phyloP scores from a whole-genome alignment of 2,797 vertebrate genomes.

The Anomalospiza imberbis region DNA sequence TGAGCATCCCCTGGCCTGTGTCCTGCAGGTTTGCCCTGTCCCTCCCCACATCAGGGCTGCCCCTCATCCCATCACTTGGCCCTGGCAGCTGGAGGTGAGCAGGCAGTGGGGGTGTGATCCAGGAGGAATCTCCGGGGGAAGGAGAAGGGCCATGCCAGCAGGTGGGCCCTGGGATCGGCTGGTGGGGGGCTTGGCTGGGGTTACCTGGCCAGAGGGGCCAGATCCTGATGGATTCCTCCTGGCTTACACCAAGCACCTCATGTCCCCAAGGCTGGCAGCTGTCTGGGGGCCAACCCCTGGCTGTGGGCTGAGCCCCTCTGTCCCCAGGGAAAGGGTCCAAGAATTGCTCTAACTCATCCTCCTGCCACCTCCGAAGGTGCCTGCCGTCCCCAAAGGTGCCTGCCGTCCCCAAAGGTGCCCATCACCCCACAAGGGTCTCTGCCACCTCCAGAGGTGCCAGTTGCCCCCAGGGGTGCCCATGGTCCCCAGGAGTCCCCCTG shows the following conservation, averaged over 20 bases:
- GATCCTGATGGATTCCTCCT: background rate
- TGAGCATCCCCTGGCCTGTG: rapidly evolving
- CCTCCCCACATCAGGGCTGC: rapidly evolving
- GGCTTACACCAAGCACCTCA: rapidly evolving
- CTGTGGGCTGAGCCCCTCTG: background rate
- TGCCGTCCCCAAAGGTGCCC: background rate
- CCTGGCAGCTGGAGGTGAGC: rapidly evolving
- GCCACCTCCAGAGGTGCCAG: background rate
- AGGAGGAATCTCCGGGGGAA: background rate
- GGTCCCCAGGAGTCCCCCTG: background rate
- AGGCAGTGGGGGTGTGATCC: background rate
- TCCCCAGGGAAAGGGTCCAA: background rate
- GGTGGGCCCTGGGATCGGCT: rapidly evolving
- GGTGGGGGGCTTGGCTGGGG: background rate
- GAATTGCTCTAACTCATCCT: background rate
- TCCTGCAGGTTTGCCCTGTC: background rate
- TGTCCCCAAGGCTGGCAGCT: background rate
- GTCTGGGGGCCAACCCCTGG: background rate
- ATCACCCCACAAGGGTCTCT: background rate
- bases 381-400: background rate
- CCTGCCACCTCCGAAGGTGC: background rate
- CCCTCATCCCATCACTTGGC: rapidly evolving
- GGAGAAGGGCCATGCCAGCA: background rate
- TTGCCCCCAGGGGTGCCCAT: background rate
- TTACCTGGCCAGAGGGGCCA: rapidly evolving